Evolutionary conservation across 1,140 invertebrate species (phyloP), one percentile per base, ranked within the genome.

Genomic region (Aphelinus certus): DNA sequence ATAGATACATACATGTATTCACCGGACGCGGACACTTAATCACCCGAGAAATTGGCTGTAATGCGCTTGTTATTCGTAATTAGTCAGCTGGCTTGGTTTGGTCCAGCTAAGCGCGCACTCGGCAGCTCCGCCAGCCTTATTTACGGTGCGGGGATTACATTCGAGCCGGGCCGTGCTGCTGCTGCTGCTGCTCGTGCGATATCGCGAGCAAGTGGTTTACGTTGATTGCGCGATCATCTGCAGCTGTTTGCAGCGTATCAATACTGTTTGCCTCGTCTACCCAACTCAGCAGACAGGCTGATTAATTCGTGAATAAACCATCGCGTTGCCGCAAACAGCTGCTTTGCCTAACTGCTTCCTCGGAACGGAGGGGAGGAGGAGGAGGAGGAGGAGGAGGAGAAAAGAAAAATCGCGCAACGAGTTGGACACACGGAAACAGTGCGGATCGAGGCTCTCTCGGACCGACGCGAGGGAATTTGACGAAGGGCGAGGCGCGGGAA

Each of bases 31-130:
- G 26, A 26, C 26, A 26, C 26, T 26, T 67, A 72, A 72, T 76
- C 73, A 76, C 76, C 77, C 75, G 76, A 81, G 74, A 77, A 70
- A 71, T 75, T 76, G 51, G 51, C 7, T 66, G 76, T 79, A 79
- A 79, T 71, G 73, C 26, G 26, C 61, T 9, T 49, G 9, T 61
- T 60, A 65, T 75, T 67, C 61, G 65, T 51, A 61, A 75, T 67
- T 60, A 74, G 68, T 55, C 67, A 72, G 69, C 51, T 64, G 58
- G 61, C 72, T 63, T 42, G 42, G 46, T 60, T 58, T 66, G 51
- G 7, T 63, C 43, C 57, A 5, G 2, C 48, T 46, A 53, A n/a
- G 48, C 7, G n/a, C 45, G 45, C 49, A 48, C n/a, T n/a, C n/a
- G n/a, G 6, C 10, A 10, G 10, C 3, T 26, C 48, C 42, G 10